Evolutionary conservation across 2,888 invertebrate species (phyloP), one percentile per base, ranked within the genome.

Genomic region (Herminia tarsipennalis): DNA sequence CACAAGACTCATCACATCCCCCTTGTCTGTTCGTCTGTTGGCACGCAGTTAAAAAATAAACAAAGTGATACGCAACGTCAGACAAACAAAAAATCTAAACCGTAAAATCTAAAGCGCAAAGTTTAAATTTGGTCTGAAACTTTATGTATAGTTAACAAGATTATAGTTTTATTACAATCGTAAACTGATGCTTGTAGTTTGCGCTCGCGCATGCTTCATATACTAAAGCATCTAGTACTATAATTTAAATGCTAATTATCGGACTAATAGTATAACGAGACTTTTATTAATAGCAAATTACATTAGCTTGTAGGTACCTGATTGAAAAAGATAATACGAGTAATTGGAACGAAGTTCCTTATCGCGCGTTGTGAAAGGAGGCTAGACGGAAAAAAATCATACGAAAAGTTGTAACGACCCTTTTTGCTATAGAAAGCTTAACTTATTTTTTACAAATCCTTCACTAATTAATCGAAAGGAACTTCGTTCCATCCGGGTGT

Each of bases 141-240:
- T 3, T 18, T 8, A 6, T 45, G 47, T 51, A 53, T 61, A 62
- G 66, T 48, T 44, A 53, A 55, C 39, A 44, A 52, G 48, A 65
- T 67, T 54, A 51, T 45, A 55, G 20, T 65, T 42, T 66, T 65
- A 68, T 66, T 50, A 39, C 50, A 34, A 49, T 65, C 56, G 50
- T 68, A 68, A 65, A 66, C 30, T 33, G 22, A 34, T 43, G 45
- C 44, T 29, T 43, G 37, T 33, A 50, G 47, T 50, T 45, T 22
- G 29, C 14, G 22, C 12, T 8, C n/a, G 25, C 28, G 27, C 17
- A 29, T n/a, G 22, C 6, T 32, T 42, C 41, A 40, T 20, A 41
- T 27, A 32, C 12, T 25, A 46, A 12, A 35, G 24, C 8, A 24
- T 24, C 9, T 24, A 16, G 24, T 14, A 3, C 10, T 12, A n/a